These are phyloP conservation scores for Leuctra nigra DNA, from an alignment of 2,888 invertebrate genomes.

Conservation along the genomic window DNA sequence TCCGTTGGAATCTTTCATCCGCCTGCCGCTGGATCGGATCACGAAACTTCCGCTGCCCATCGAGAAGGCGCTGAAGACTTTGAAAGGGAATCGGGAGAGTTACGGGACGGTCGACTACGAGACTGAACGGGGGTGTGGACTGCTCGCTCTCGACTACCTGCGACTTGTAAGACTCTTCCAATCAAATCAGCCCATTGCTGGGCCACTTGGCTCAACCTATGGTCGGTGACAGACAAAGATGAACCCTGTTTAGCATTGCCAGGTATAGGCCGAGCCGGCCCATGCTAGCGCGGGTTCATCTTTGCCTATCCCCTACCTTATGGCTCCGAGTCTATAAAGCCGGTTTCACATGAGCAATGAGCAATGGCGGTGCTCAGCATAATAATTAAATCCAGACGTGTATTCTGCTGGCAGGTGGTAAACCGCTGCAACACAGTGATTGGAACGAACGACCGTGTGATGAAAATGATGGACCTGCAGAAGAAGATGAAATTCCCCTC, in stretches of 20 bases:
- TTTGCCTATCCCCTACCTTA: too few species aligned
- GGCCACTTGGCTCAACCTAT: too few species aligned
- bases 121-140: not conserved
- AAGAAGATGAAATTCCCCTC: not conserved
- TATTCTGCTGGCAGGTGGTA: too few species aligned
- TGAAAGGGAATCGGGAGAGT: not conserved
- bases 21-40: not conserved
- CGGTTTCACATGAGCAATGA: too few species aligned
- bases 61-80: not conserved
- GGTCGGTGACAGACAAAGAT: too few species aligned
- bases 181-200: too few species aligned
- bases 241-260: too few species aligned
- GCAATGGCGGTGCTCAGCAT: too few species aligned
- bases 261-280: too few species aligned
- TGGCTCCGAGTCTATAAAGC: too few species aligned
- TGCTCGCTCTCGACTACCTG: not conserved
- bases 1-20: not conserved
- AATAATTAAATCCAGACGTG: too few species aligned
- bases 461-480: not conserved
- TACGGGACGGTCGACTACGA: not conserved
- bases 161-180: not conserved
- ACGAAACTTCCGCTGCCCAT: not conserved
- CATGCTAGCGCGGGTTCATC: too few species aligned
- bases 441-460: not conserved
- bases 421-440: not conserved